A percentile compares a stretch with the other conserved stretches of the same genome.
phyloP scores from a whole-genome alignment of 1,140 invertebrate species.

The Psix sp. region DNA sequence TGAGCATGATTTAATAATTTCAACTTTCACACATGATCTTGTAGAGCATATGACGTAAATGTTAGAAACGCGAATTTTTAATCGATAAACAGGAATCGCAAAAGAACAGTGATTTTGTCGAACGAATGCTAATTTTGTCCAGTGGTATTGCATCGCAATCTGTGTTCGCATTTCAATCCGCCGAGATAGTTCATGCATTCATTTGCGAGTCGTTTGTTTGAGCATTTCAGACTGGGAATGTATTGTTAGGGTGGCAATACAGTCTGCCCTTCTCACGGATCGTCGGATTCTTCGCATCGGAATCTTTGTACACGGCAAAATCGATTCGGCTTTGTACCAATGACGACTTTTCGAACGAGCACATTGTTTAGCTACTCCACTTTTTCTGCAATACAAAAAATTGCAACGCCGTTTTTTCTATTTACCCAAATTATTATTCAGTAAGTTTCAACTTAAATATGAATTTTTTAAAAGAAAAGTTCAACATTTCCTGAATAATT shows the following conservation, averaged over 20 bases:
- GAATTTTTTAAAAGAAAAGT: too few relatives aligned
- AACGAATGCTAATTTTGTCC: slow-evolving; percentile 60
- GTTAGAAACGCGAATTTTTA: slow-evolving; percentile 41
- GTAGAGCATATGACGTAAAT: slow-evolving; percentile 23
- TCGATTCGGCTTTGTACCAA: slow-evolving; percentile 51
- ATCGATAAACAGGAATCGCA: slow-evolving; percentile 44
- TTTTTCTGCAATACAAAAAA: background rate
- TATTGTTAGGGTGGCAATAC: slow-evolving; percentile 54
- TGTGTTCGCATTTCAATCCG: slow-evolving; percentile 58
- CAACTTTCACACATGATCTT: too few relatives aligned
- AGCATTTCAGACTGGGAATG: slow-evolving; percentile 52
- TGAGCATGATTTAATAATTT: too few relatives aligned
- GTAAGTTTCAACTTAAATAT: too few relatives aligned
- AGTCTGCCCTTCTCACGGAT: slow-evolving; percentile 56
- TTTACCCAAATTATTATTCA: too few relatives aligned
- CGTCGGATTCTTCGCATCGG: slow-evolving; percentile 55
- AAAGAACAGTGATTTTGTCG: slow-evolving; percentile 50
- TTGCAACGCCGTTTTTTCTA: too few relatives aligned
- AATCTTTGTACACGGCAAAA: slow-evolving; percentile 55
- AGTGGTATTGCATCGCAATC: slow-evolving; percentile 47
- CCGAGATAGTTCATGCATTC: slow-evolving; percentile 59
- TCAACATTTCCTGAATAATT: too few relatives aligned
- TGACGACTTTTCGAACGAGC: slow-evolving; percentile 45
- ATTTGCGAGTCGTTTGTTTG: slow-evolving; percentile 60
- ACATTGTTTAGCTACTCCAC: slow-evolving; percentile 5